Conservation (phyloP, 2,113 vertebrate genomes). For the Varanus salvator region DNA sequence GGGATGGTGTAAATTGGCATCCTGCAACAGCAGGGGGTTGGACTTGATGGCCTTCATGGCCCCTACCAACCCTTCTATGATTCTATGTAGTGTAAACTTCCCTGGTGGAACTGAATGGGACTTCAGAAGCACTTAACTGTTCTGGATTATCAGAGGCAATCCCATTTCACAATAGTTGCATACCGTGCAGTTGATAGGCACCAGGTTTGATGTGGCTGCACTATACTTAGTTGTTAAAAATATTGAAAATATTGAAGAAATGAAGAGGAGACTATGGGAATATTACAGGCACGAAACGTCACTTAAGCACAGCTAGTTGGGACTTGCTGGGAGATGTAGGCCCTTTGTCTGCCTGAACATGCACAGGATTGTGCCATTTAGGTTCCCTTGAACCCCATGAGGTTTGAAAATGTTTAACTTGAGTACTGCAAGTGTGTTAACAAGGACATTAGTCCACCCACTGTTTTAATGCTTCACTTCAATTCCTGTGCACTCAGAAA, state of each 20-base stretch:
- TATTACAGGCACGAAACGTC: too few relatives aligned
- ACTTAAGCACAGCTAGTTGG: too few relatives aligned
- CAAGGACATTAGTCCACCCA: too few relatives aligned
- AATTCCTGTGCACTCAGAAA: too few relatives aligned
- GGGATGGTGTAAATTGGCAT: too few relatives aligned
- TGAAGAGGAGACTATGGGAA: too few relatives aligned
- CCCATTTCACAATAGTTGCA: background rate
- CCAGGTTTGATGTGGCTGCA: background rate
- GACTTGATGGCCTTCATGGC: too few relatives aligned
- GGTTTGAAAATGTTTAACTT: background rate
- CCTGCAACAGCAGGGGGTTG: too few relatives aligned
- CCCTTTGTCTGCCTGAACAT: too few relatives aligned
- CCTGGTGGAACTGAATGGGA: background rate
- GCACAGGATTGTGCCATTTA: background rate
- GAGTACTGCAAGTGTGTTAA: background rate
- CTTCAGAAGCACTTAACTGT: background rate
- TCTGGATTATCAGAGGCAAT: background rate
- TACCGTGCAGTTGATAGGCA: background rate
- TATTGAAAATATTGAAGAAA: background rate
- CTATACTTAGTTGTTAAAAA: background rate
- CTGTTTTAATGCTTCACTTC: too few relatives aligned
- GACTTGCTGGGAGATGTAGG: too few relatives aligned
- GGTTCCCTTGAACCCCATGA: background rate
- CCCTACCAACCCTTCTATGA: too few relatives aligned
- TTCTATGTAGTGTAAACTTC: background rate